Evolutionary conservation across 2,797 vertebrate species (phyloP).

Genomic region (Sciaenops ocellatus): DNA sequence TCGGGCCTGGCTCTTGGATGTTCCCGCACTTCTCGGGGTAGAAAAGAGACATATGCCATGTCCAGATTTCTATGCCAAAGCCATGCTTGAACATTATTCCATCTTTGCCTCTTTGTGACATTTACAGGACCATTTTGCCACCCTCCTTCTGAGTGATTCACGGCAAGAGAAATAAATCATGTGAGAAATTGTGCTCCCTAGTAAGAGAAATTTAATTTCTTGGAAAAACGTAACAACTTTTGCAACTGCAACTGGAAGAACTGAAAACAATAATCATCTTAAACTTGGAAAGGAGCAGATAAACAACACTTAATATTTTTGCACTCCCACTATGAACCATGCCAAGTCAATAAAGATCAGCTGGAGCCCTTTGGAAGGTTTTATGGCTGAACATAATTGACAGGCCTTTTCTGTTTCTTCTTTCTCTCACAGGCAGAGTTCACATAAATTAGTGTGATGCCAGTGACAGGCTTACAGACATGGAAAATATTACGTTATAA

Average conservation of each 20-base stretch:
- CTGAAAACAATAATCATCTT: constrained; percentile 71
- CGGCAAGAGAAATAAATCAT: constrained; percentile 42
- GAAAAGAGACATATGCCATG: constrained; percentile 21
- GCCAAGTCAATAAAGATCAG: constrained; percentile 81
- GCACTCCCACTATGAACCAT: constrained; percentile 58
- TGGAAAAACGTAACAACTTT: constrained; percentile 62
- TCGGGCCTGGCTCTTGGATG: constrained; percentile 28
- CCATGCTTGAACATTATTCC: constrained; percentile 25
- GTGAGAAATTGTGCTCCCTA: constrained; percentile 26
- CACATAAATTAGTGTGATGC: constrained; percentile 77
- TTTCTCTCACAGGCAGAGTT: constrained; percentile 65
- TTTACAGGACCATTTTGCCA: constrained; percentile 20
- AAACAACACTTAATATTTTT: constrained; percentile 83
- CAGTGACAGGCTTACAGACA: constrained; percentile 71
- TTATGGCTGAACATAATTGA: constrained; percentile 79
- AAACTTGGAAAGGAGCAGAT: constrained; percentile 74
- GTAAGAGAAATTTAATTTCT: constrained; percentile 54
- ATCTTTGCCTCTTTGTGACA: constrained; percentile 48
- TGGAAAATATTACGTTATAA: constrained; percentile 74
- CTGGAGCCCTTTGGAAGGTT: constrained; percentile 70
- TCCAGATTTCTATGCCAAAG: constrained; percentile 38
- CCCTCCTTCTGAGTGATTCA: constrained; percentile 40
- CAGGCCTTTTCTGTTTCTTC: constrained; percentile 71
- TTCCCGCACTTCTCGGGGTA: constrained; percentile 23
- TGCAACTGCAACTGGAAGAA: constrained; percentile 67